Evolutionary conservation across 2,888 invertebrate species (phyloP).

Genomic region (Xanthia togata): DNA sequence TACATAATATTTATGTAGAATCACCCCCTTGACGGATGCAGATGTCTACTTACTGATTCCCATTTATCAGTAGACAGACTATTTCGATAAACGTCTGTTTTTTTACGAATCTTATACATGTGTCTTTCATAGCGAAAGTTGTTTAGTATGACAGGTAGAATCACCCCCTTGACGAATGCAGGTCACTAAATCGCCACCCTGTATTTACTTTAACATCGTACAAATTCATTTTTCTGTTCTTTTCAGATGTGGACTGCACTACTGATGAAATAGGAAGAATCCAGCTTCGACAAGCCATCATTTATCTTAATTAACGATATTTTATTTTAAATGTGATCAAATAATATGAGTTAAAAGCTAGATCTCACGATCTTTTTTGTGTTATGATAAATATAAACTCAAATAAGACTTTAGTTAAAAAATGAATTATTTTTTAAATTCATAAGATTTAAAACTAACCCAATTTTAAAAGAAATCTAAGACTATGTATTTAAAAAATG

Average conservation of each 20-base stretch:
- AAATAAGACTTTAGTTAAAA: background rate
- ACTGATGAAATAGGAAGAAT: background rate
- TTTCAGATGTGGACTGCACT: constrained; percentile 44
- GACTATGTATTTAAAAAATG: background rate
- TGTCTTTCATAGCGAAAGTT: too few species aligned
- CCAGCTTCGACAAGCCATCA: background rate
- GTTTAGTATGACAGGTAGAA: too few species aligned
- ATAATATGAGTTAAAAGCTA: background rate
- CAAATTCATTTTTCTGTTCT: constrained; percentile 32
- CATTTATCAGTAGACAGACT: too few species aligned
- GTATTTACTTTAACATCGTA: background rate
- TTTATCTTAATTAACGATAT: background rate
- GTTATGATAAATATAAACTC: background rate
- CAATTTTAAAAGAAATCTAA: background rate
- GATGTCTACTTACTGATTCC: too few species aligned
- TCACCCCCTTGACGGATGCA: too few species aligned
- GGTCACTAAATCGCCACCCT: too few species aligned
- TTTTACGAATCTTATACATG: too few species aligned
- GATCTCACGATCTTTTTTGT: background rate
- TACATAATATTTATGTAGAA: too few species aligned
- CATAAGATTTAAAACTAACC: background rate
- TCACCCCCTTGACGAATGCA: too few species aligned
- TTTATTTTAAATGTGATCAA: background rate
- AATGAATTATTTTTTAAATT: background rate
- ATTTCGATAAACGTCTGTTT: too few species aligned